A percentile compares a stretch with the other conserved stretches of the same genome.
Conservation (phyloP, 2,888 invertebrate genomes). For the Agrochola lychnidis region DNA sequence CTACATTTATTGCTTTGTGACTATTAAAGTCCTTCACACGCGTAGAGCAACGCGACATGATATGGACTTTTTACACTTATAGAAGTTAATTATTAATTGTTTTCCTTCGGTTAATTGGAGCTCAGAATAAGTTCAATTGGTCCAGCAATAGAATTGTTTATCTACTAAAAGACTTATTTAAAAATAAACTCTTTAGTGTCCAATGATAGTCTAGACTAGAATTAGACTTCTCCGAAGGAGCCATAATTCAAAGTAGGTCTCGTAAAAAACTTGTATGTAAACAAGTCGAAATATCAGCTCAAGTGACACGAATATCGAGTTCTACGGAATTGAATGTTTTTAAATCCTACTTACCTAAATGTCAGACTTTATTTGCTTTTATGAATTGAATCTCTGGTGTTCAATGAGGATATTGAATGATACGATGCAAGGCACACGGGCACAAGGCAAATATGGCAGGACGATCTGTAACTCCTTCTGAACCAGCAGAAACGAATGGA, state of each 20-base stretch:
- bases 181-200: constrained; percentile 21
- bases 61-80: constrained; percentile 30
- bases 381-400: background rate
- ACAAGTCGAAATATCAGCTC: constrained; percentile 4
- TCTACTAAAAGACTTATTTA: constrained; percentile 23
- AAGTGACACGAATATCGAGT: constrained; percentile 12
- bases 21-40: constrained; percentile 10
- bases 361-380: background rate
- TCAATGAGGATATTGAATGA: background rate
- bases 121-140: constrained; percentile 40
- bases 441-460: background rate
- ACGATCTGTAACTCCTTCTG: background rate
- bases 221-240: constrained; percentile 11
- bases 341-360: background rate
- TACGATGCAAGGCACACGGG: background rate
- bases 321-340: constrained; percentile 2
- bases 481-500: background rate
- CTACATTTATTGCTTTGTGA: constrained; percentile 18
- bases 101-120: constrained; percentile 27
- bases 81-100: constrained; percentile 43
- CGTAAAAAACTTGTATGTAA: constrained; percentile 4
- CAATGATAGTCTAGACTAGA: constrained; percentile 24
- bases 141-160: constrained; percentile 27
- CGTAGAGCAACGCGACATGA: constrained; percentile 28
- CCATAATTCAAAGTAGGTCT: background rate